Evolutionary conservation across 2,888 invertebrate genomes (phyloP).

Genomic region (Hermaeophaga mercurialis): DNA sequence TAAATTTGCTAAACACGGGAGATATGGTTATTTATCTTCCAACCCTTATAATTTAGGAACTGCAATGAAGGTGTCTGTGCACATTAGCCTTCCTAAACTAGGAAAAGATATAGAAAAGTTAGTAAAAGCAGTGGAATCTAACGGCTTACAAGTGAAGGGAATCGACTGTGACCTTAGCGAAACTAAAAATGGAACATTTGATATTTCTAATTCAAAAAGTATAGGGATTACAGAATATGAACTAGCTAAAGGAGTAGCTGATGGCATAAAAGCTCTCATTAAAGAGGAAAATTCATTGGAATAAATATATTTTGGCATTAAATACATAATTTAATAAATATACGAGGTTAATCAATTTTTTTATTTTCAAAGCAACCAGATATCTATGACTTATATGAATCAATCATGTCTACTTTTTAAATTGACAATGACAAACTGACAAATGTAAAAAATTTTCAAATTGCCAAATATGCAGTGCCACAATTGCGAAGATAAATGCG

Average conservation of each 20-base stretch:
- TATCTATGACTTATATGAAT: no score
- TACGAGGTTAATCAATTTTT: no score
- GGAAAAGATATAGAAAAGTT: background rate
- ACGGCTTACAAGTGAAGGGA: background rate
- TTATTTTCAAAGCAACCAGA: no score
- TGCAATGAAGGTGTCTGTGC: background rate
- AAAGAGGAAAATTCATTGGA: background rate
- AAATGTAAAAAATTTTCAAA: no score
- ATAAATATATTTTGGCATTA: no score
- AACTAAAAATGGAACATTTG: background rate
- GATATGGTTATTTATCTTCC: background rate
- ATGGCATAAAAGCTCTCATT: slow-evolving; percentile 38
- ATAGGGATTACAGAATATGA: slow-evolving; percentile 6
- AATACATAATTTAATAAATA: no score
- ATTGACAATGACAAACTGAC: no score
- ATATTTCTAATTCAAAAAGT: background rate
- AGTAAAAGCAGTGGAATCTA: background rate
- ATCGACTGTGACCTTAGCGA: background rate
- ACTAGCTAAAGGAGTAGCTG: slow-evolving; percentile 7
- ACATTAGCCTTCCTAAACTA: slow-evolving; percentile 2
- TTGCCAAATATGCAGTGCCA: slow-evolving; percentile 24
- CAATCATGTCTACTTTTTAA: no score
- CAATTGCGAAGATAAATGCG: slow-evolving; percentile 49
- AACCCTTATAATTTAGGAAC: background rate
- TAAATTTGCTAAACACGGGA: background rate